Evolutionary conservation across 1,140 invertebrate species (phyloP).

Genomic region (Hesperophylax magnus): DNA sequence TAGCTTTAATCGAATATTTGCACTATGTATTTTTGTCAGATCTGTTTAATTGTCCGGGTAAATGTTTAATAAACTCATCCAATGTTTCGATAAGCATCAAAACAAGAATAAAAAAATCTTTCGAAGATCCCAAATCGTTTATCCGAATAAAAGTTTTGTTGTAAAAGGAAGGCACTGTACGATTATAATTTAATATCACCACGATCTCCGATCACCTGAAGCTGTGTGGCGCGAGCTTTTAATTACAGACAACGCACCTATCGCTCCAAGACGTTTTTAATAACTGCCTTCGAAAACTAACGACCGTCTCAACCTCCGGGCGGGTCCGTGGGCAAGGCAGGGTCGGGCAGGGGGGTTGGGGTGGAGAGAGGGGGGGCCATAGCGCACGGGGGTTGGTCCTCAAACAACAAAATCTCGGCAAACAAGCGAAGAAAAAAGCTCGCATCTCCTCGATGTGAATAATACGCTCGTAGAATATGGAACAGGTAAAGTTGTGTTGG

Average conservation of each 20-base stretch:
- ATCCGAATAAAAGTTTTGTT: not conserved
- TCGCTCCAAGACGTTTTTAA: slow-evolving; percentile 73
- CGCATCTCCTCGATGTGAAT: not conserved
- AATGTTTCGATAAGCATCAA: not conserved
- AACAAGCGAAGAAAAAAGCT: too few species aligned
- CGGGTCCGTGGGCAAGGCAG: slow-evolving; percentile 50
- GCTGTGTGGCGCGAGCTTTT: slow-evolving; percentile 52
- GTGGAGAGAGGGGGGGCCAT: slow-evolving; percentile 51
- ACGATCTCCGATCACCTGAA: slow-evolving; percentile 35
- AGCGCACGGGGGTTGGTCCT: slow-evolving; percentile 51
- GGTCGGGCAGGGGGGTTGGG: slow-evolving; percentile 54
- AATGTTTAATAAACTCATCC: not conserved
- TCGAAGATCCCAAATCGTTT: not conserved
- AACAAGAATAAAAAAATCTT: not conserved
- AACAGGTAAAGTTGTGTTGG: too few species aligned
- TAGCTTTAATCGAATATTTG: not conserved
- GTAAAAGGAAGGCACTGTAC: not conserved
- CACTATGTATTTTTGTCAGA: too few species aligned
- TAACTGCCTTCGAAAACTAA: slow-evolving; percentile 72
- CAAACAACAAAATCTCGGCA: slow-evolving; percentile 3
- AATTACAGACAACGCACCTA: slow-evolving; percentile 71
- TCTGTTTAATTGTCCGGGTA: too few species aligned
- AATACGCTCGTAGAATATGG: too few species aligned
- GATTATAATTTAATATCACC: slow-evolving; percentile 17
- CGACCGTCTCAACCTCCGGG: slow-evolving; percentile 63